These are phyloP conservation scores for Tolmerus cingulatus DNA, from an alignment of 2,888 invertebrate species.

Conservation along the genomic window DNA sequence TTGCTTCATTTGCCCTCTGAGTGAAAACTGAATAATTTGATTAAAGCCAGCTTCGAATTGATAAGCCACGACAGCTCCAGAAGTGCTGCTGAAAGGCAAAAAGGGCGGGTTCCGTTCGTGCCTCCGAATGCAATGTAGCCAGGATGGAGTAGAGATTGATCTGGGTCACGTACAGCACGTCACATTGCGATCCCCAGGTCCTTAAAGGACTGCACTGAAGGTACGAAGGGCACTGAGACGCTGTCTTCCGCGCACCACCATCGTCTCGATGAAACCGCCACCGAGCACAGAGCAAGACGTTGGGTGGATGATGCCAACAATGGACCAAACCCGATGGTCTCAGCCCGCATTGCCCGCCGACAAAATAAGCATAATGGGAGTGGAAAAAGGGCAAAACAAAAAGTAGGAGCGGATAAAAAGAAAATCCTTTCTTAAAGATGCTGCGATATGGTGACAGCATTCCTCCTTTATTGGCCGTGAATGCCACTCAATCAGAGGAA, in stretches of 20 bases:
- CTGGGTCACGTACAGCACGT: slow-evolving; percentile 47
- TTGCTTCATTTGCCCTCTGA: not conserved
- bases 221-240: not conserved
- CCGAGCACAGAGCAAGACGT: not conserved
- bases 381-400: not conserved
- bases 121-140: slow-evolving; percentile 32
- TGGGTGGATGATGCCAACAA: slow-evolving; percentile 3
- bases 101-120: slow-evolving; percentile 40
- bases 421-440: not conserved
- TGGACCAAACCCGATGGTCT: not conserved
- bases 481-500: slow-evolving; percentile 27
- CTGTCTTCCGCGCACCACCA: not conserved
- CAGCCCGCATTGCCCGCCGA: not conserved
- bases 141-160: slow-evolving; percentile 44
- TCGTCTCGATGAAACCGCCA: not conserved
- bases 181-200: not conserved
- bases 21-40: slow-evolving; percentile 30
- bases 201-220: not conserved
- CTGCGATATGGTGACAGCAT: slow-evolving; percentile 11
- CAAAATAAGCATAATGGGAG: not conserved
- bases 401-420: not conserved
- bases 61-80: slow-evolving; percentile 42
- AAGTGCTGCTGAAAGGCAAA: slow-evolving; percentile 44
- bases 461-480: slow-evolving; percentile 20
- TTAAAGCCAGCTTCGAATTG: slow-evolving; percentile 40